Evolutionary conservation across 2,113 vertebrate genomes (phyloP).

Genomic region (Aramus guarauna): DNA sequence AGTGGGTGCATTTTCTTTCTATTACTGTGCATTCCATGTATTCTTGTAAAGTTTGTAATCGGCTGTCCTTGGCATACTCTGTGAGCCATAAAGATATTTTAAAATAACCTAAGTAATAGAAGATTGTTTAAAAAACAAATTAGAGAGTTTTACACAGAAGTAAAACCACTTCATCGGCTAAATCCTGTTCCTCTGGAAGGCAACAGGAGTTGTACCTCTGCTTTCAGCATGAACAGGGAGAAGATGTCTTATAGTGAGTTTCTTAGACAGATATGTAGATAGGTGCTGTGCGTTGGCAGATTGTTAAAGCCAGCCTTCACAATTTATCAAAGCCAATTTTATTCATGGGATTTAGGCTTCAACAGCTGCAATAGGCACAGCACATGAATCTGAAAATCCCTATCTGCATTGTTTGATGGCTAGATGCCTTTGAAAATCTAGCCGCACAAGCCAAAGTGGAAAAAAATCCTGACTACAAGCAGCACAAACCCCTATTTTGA

Average conservation of each 20-base stretch:
- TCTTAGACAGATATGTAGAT: neutral
- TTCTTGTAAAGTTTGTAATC: neutral
- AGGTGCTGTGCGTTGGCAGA: neutral
- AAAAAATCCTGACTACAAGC: neutral
- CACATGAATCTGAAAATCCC: slow-evolving; percentile 16
- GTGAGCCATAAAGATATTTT: neutral
- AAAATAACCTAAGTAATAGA: neutral
- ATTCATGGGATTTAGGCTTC: slow-evolving; percentile 7
- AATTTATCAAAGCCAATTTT: neutral
- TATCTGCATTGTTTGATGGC: neutral
- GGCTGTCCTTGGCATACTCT: neutral
- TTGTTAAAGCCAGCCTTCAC: neutral
- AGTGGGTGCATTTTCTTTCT: neutral
- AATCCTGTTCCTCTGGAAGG: neutral
- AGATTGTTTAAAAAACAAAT: neutral
- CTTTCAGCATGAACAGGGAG: neutral
- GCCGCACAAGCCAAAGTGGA: neutral
- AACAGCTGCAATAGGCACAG: neutral
- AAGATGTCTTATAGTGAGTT: neutral
- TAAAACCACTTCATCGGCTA: neutral
- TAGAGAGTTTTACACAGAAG: neutral
- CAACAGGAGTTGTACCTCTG: neutral
- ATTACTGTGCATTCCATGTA: neutral
- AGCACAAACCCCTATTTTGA: neutral
- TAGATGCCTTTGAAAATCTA: slow-evolving; percentile 5